A percentile compares a stretch with the other conserved stretches of the same genome.
These are phyloP conservation scores for Sapayoa aenigma DNA, from an alignment of 2,113 vertebrate species.

Conservation along the genomic window DNA sequence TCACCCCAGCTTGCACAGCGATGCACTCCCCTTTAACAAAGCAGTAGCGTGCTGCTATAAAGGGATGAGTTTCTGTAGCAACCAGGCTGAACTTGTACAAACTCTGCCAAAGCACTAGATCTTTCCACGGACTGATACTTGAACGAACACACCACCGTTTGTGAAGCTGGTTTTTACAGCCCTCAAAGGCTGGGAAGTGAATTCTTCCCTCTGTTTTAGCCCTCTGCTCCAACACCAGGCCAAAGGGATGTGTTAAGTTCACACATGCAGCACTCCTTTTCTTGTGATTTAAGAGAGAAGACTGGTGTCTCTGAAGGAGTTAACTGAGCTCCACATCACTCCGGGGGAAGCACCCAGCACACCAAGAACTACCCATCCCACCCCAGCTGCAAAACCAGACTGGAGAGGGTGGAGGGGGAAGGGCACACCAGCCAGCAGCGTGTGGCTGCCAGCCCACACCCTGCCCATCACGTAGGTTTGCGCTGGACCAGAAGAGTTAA, in stretches of 20 bases:
- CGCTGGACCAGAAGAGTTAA: neutral
- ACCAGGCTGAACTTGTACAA: conserved; percentile 56
- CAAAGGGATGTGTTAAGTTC: neutral
- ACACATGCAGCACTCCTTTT: accelerated
- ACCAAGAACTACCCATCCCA: neutral
- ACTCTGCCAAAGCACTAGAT: conserved; percentile 63
- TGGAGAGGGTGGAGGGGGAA: neutral
- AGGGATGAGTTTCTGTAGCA: conserved; percentile 64
- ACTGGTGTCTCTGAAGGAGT: neutral
- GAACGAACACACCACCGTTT: neutral
- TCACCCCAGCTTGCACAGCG: neutral
- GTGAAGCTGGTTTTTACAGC: neutral
- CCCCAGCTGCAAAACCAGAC: neutral
- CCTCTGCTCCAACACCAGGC: neutral
- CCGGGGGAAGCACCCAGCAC: neutral
- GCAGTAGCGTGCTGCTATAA: conserved; percentile 36
- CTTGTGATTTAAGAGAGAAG: neutral
- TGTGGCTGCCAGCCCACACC: neutral
- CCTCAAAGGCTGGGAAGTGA: neutral
- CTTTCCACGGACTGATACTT: conserved; percentile 45
- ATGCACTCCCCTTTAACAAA: conserved; percentile 52
- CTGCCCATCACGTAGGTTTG: neutral
- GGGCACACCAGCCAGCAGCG: neutral
- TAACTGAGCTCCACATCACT: neutral
- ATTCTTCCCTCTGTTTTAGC: neutral